A percentile compares a stretch with the other conserved stretches of the same genome.
phyloP scores from a whole-genome alignment of 2,113 vertebrate genomes.

The Piprites chloris region DNA sequence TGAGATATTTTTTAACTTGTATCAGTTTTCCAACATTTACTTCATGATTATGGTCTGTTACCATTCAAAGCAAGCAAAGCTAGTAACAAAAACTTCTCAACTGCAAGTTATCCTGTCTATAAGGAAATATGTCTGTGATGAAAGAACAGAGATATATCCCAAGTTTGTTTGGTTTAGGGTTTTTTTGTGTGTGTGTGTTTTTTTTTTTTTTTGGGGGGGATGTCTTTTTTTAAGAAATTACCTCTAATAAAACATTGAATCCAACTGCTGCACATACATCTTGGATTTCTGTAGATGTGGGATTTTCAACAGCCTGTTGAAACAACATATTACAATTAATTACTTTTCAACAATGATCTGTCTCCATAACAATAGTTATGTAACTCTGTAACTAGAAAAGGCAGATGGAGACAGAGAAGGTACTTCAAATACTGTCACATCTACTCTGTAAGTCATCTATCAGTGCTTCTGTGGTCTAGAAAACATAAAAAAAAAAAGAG shows the following conservation, averaged over 20 bases:
- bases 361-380: background rate
- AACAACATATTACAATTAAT: background rate
- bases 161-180: background rate
- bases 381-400: background rate
- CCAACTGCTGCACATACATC: constrained; percentile 90
- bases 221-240: background rate
- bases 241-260: constrained; percentile 88
- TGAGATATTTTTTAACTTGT: background rate
- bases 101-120: background rate
- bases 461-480: background rate
- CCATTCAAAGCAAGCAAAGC: background rate
- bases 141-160: background rate
- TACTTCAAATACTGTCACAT: background rate
- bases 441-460: background rate
- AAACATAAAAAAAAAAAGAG: background rate
- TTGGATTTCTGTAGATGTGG: constrained; percentile 90
- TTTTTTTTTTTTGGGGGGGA: fast-evolving
- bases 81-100: background rate
- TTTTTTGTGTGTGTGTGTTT: background rate
- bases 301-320: constrained; percentile 92
- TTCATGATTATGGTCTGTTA: background rate
- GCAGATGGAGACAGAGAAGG: background rate
- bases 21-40: background rate
- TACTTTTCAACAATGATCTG: background rate
- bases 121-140: background rate